Base-by-base conservation (phyloP, 2,113 vertebrate species). In the Hypocryptadius cinnamomeus region DNA sequence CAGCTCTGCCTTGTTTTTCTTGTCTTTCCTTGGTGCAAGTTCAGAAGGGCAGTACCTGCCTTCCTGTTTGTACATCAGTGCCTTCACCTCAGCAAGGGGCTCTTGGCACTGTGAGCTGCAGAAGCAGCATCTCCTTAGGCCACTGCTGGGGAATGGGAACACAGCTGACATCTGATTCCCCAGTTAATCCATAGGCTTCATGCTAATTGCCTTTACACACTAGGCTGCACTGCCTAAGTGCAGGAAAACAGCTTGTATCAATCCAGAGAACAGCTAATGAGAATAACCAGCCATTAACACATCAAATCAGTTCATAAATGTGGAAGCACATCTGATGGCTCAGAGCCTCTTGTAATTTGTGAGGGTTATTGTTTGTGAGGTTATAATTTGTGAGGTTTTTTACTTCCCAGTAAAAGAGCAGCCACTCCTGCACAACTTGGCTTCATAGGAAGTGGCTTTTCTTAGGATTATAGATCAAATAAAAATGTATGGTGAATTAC, bases 241-340 rank as follows among this genome's bases (percentile, higher is more conserved):
- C 51, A 80, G 83, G 61, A 77, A 77, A 94, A 47, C 71, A 93
- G 83, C 33, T 80, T 90, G 50, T 86, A 54, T 59, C 86, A 78
- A 59, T 63, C 60, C 68, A 59, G 76, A 70, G 85, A 92, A 24
- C 39, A 83, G 42, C 50, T 83, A 88, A 88, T 80, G 76, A 85
- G 87, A 94, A 69, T 66, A 93, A 94, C 25, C 51, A 86, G 64
- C 82, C 87, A 78, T 85, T 93, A 96, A 80, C 68, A 73, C 51
- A 93, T 47, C 68, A 77, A 59, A 92, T 82, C 72, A 78, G 76
- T 80, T 78, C 63, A 90, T 88, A 95, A 93, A 85, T 63, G 68
- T 76, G 79, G 87, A 45, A 89, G 37, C 64, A 77, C 68, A 85
- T 65, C 68, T 70, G 76, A 77, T 80, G 79, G 85, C 76, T 70